phyloP scores from a whole-genome alignment of 2,113 vertebrate genomes.

The Aldabrachelys gigantea region DNA sequence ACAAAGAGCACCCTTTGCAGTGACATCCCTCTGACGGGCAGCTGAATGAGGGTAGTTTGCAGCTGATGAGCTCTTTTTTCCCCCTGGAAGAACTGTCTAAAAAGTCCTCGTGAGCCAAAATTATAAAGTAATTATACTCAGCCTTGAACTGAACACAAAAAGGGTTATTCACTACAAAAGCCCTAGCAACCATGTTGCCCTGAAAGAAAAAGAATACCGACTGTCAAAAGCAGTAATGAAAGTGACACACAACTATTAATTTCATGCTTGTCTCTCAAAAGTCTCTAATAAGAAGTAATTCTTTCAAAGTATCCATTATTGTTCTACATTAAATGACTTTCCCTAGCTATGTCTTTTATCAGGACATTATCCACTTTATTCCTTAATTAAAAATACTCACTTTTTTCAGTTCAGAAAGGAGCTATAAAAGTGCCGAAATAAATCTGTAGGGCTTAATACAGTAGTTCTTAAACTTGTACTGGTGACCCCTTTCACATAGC shows the following conservation, averaged over 20 bases:
- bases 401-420: not conserved
- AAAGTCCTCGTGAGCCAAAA: conserved; percentile 54
- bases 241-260: conserved; percentile 74
- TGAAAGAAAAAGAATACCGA: conserved; percentile 62
- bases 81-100: conserved; percentile 49
- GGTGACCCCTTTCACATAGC: too few species aligned
- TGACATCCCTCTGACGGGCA: not conserved
- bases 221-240: conserved; percentile 72
- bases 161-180: conserved; percentile 72
- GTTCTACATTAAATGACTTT: conserved; percentile 45
- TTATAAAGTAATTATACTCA: conserved; percentile 72
- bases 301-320: conserved; percentile 69
- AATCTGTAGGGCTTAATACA: not conserved
- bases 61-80: conserved; percentile 34
- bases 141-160: conserved; percentile 68
- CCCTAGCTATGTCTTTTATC: conserved; percentile 29
- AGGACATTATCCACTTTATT: conserved; percentile 43
- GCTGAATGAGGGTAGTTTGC: not conserved
- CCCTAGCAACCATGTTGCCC: conserved; percentile 69
- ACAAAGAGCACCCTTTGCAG: conserved; percentile 6
- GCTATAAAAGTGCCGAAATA: not conserved
- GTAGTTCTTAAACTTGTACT: too few species aligned
- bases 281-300: conserved; percentile 76
- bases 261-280: conserved; percentile 75
- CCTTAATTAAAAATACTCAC: conserved; percentile 10